Evolutionary conservation across 1,140 invertebrate genomes (phyloP).

Genomic region (Rhyzopertha dominica): DNA sequence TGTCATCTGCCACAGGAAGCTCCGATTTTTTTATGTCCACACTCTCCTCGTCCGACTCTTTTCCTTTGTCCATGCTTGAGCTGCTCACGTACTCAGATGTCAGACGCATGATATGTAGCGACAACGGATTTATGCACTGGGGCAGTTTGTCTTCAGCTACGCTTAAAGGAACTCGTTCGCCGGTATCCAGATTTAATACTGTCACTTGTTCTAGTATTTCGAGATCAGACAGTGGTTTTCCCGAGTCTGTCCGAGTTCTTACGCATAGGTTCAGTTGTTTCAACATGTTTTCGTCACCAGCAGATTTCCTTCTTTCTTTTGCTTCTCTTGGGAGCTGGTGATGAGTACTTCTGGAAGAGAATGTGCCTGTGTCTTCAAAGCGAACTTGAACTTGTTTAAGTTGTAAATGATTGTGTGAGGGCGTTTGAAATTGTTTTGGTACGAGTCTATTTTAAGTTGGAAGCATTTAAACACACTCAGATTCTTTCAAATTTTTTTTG

Average conservation of each 20-base stretch:
- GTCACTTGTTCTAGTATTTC: conserved; percentile 87
- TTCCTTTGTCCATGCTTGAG: conserved; percentile 68
- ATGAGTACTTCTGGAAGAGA: conserved; percentile 25
- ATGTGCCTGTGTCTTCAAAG: too few species aligned
- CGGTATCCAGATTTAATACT: conserved; percentile 91
- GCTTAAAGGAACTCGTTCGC: conserved; percentile 80
- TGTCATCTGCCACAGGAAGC: conserved; percentile 52
- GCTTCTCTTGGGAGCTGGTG: conserved; percentile 23
- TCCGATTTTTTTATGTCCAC: conserved; percentile 68
- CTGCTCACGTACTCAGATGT: conserved; percentile 84
- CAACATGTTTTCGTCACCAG: conserved; percentile 66
- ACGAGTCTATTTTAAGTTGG: too few species aligned
- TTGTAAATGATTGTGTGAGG: too few species aligned
- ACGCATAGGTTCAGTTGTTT: conserved; percentile 71
- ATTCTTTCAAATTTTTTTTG: too few species aligned
- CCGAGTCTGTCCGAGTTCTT: conserved; percentile 76
- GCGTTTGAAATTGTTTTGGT: too few species aligned
- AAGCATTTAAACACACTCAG: too few species aligned
- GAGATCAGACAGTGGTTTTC: conserved; percentile 76
- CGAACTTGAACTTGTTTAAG: too few species aligned
- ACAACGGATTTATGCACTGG: conserved; percentile 86
- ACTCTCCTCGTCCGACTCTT: conserved; percentile 80
- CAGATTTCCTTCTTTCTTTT: conserved; percentile 65
- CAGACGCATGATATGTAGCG: conserved; percentile 89
- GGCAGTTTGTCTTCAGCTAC: conserved; percentile 87